Conservation (phyloP, 2,797 vertebrate genomes). For the Rhadinocentrus ornatus region DNA sequence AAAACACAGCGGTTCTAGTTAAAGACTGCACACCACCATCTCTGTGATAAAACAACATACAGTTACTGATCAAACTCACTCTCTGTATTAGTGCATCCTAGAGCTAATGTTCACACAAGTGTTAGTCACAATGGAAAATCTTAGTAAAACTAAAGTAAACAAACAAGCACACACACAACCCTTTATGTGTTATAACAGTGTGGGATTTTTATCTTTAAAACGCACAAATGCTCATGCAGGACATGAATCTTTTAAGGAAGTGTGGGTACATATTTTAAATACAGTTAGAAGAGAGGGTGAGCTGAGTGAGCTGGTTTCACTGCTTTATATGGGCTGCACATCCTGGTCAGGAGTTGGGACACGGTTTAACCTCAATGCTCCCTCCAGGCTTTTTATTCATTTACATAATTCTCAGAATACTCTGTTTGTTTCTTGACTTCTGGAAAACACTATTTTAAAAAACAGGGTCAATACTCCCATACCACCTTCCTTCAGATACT, state of each 20-base stretch:
- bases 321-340: slow-evolving; percentile 7
- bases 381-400: slow-evolving; percentile 32
- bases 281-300: slow-evolving; percentile 18
- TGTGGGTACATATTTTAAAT: neutral
- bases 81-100: slow-evolving; percentile 16
- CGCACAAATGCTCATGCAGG: slow-evolving; percentile 34
- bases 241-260: slow-evolving; percentile 53
- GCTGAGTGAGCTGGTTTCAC: slow-evolving; percentile 17
- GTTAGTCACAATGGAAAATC: slow-evolving; percentile 71
- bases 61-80: slow-evolving; percentile 79
- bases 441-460: slow-evolving; percentile 9
- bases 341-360: slow-evolving; percentile 13
- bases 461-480: neutral
- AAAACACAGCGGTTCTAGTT: slow-evolving; percentile 35
- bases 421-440: slow-evolving; percentile 19
- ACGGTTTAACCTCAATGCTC: slow-evolving; percentile 32
- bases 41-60: slow-evolving; percentile 48
- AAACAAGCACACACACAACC: slow-evolving; percentile 19
- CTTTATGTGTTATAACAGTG: neutral
- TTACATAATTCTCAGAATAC: slow-evolving; percentile 33
- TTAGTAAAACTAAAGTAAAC: slow-evolving; percentile 53
- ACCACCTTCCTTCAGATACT: neutral
- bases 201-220: neutral
- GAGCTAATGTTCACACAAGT: slow-evolving; percentile 79
- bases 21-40: slow-evolving; percentile 35